Evolutionary conservation across 2,888 invertebrate species (phyloP), one percentile per base, ranked within the genome.

Genomic region (Oithona nana): DNA sequence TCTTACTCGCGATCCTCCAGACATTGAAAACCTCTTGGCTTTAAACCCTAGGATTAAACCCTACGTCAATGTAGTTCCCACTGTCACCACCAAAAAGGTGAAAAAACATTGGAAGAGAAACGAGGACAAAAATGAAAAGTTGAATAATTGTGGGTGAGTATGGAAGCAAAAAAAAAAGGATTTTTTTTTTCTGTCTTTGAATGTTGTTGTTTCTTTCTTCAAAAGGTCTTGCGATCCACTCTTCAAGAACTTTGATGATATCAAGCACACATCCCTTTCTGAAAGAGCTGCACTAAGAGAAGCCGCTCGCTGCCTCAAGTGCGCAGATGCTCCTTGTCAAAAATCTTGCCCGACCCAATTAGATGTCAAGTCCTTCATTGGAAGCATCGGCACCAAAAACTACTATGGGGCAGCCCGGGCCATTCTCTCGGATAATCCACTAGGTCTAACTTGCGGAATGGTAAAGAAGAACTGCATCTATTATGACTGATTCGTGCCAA

Each of bases 271-370:
- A 1, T 97, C 97, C 0, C 72, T 98, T 54, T 93, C 94, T 63
- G 97, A 98, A 73, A 80, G 97, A 20, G 95, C 86, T 0, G 97
- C 97, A 0, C 75, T 98, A 39, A 81, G 78, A 66, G 95, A 95
- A 74, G 88, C 94, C 0, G 82, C 84, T 0, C 77, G 92, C 57
- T 92, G 92, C 69, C 76, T 92, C 24, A 92, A 92, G 72, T 92
- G 92, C 71, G 89, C 86, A 0, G 95, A 97, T 74, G 94, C 95
- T 0, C 95, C 95, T 0, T 97, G 97, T 70, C 97, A 97, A 75
- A 97, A 97, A 74, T 90, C 93, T 1, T 98, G 98, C 67, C 98
- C 98, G 0, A 98, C 97, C 0, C 94, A 97, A 74, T 77, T 98
- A 64, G 97, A 98, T 70, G 82, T 98, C 66, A 98, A 98, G 74